Percentiles rank a stretch among this genome's conserved stretches.
Conservation (phyloP, 2,888 invertebrate species). For the Spialia ferax region DNA sequence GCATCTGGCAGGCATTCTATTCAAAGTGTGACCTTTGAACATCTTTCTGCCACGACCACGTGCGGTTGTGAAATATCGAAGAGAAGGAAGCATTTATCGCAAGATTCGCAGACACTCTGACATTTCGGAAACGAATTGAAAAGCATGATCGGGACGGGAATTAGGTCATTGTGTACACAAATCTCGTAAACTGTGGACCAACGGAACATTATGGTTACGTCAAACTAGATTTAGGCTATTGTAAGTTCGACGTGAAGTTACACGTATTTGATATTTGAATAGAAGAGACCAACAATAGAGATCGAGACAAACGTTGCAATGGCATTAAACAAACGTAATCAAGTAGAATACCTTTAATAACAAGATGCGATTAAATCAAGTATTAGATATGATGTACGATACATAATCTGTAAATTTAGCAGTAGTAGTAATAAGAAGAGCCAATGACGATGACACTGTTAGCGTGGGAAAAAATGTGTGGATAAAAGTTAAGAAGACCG, state of each 20-base stretch:
- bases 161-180: conserved; percentile 26
- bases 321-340: neutral
- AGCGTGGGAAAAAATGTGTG: conserved; percentile 72
- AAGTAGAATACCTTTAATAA: neutral
- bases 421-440: conserved; percentile 12
- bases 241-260: conserved; percentile 3
- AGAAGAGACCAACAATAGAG: neutral
- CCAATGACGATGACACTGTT: conserved; percentile 36
- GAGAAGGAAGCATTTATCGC: conserved; percentile 48
- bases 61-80: conserved; percentile 62
- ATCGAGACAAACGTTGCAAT: neutral
- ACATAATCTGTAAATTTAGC: conserved; percentile 10
- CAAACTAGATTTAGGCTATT: conserved; percentile 2
- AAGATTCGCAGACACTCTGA: conserved; percentile 51
- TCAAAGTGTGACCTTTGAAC: conserved; percentile 73
- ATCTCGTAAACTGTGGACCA: neutral
- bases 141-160: conserved; percentile 27
- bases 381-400: neutral
- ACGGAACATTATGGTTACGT: conserved; percentile 4
- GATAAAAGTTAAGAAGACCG: conserved; percentile 48
- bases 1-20: conserved; percentile 76
- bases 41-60: conserved; percentile 58
- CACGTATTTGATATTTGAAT: conserved; percentile 4
- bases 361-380: neutral
- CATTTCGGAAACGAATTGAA: conserved; percentile 52